Evolutionary conservation across 2,113 vertebrate genomes (phyloP), one percentile per base, ranked within the genome.

Genomic region (Zeus faber): DNA sequence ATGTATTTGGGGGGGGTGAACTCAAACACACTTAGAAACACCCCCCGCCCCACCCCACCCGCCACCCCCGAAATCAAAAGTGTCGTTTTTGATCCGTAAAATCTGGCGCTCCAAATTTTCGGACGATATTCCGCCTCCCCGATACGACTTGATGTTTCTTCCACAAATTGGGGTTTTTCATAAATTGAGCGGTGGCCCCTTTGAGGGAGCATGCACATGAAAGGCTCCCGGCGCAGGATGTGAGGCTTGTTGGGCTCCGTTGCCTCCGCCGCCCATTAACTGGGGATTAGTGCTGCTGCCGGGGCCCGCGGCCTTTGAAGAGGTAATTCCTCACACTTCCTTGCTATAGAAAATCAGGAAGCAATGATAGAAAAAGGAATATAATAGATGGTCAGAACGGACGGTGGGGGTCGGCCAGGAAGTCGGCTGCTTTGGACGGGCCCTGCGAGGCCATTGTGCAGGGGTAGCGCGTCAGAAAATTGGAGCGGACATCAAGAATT

Each of bases 211-310:
- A 6, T 10, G 20, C 20, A 59, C 65, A 72, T 77, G 65, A 71
- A 72, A 63, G 54, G 67, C n/a, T n/a, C 61, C 63, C 52, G 62
- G 31, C 31, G n/a, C 61, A 79, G 77, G 76, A 74, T 71, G 72
- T 77, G 70, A 61, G 67, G 66, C 62, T 37, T 72, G 77, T 74
- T 58, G 33, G 67, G 82, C 72, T 85, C 82, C 70, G 69, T 70
- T 80, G 82, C 81, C 49, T 65, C 79, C 54, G 57, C 72, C 74
- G 77, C 68, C 76, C 78, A 83, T 87, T 85, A 88, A 82, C 72
- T 76, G 57, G 54, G 81, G 87, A 87, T 87, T 86, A 87, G 81
- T 86, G 78, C 76, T 86, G 85, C 67, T 85, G 76, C 54, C 70
- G 74, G 74, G 75, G n/a, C n/a, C n/a, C 67, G 70, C 11, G 70